Conservation (phyloP, 2,113 vertebrate species). For the Ammospiza caudacuta region DNA sequence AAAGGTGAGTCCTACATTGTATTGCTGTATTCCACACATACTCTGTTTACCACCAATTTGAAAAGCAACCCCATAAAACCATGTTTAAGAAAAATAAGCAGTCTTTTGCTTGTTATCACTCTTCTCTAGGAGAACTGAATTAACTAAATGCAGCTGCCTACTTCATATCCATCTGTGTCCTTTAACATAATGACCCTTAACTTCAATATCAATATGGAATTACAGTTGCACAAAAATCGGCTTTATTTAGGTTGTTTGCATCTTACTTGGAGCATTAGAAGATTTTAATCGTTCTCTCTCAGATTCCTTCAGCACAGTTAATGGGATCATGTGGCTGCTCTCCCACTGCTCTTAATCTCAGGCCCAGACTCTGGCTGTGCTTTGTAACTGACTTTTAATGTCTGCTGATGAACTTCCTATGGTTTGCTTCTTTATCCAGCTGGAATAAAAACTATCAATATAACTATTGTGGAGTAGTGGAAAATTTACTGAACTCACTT, state of each 20-base stretch:
- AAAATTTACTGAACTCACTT: background rate
- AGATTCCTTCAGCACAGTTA: conserved; percentile 46
- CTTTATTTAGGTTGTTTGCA: conserved; percentile 12
- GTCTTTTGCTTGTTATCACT: background rate
- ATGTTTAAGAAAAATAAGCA: background rate
- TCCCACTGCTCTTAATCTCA: conserved; percentile 61
- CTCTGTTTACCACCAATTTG: background rate
- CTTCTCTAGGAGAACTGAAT: background rate
- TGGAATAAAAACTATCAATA: conserved; percentile 25
- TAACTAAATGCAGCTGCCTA: conserved; percentile 6
- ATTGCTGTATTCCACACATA: background rate
- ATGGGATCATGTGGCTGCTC: conserved; percentile 61
- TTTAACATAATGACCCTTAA: conserved; percentile 24
- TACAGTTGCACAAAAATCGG: background rate
- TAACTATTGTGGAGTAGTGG: background rate
- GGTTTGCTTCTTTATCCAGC: conserved; percentile 25
- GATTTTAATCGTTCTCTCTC: conserved; percentile 53
- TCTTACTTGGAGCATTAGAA: conserved; percentile 13
- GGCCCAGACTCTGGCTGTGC: conserved; percentile 16
- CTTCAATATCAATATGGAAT: background rate
- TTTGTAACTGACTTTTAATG: conserved; percentile 61
- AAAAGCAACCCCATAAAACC: background rate
- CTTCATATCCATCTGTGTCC: conserved; percentile 19
- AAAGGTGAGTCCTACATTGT: background rate
- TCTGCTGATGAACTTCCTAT: conserved; percentile 55